These are phyloP conservation scores for Erpornis zantholeuca DNA, from an alignment of 2,113 vertebrate species.

Conservation along the genomic window DNA sequence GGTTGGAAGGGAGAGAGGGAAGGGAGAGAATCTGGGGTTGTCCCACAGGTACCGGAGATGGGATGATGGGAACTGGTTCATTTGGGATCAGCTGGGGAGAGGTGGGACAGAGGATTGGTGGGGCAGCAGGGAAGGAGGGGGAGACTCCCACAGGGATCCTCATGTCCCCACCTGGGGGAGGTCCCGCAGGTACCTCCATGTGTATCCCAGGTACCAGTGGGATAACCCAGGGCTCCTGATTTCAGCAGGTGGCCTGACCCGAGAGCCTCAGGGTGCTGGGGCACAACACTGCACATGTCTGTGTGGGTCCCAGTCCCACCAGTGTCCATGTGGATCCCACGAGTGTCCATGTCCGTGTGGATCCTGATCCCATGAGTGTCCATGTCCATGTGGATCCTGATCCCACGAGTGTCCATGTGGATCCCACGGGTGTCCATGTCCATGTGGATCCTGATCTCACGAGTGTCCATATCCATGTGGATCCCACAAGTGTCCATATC, in stretches of 20 bases:
- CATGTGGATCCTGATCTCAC: too few relatives aligned
- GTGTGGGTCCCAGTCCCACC: too few relatives aligned
- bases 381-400: too few relatives aligned
- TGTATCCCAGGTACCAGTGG: too few relatives aligned
- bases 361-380: too few relatives aligned
- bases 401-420: too few relatives aligned
- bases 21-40: neutral
- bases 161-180: neutral
- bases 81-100: neutral
- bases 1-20: neutral
- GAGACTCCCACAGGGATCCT: neutral
- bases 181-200: too few relatives aligned
- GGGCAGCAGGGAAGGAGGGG: neutral
- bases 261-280: neutral
- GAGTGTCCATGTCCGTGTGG: too few relatives aligned
- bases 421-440: too few relatives aligned
- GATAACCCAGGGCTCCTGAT: too few relatives aligned
- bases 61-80: accelerated
- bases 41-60: accelerated
- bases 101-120: neutral
- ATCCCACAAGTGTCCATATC: neutral
- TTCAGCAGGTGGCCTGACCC: accelerated
- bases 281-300: accelerated
- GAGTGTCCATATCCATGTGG: too few relatives aligned
- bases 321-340: too few relatives aligned